phyloP scores from a whole-genome alignment of 1,140 invertebrate species.

The Trichonephila clavata region DNA sequence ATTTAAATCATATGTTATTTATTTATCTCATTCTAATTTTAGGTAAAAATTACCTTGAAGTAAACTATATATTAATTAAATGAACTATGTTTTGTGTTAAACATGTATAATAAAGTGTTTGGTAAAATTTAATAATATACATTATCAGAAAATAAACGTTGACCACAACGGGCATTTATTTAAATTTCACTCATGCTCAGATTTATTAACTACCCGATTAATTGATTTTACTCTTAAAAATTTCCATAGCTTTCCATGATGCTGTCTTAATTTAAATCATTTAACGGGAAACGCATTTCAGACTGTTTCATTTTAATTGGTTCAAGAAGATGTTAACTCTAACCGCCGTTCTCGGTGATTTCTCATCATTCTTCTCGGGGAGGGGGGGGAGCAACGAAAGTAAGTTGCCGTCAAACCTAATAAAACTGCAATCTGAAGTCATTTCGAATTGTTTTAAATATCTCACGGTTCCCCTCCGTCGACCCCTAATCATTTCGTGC shows the following conservation, averaged over 20 bases:
- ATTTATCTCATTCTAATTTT: too few species aligned
- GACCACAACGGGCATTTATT: too few species aligned
- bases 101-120: too few species aligned
- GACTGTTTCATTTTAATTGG: not conserved
- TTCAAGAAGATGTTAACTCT: not conserved
- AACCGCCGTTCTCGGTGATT: not conserved
- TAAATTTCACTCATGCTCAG: too few species aligned
- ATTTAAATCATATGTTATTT: too few species aligned
- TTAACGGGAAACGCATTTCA: not conserved
- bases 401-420: not conserved
- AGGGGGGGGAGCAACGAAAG: not conserved
- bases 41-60: too few species aligned
- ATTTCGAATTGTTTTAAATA: constrained; percentile 49
- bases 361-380: not conserved
- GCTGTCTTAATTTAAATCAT: not conserved
- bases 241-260: not conserved
- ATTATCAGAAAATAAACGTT: too few species aligned
- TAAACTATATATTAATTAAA: too few species aligned
- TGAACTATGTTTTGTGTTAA: too few species aligned
- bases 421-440: not conserved
- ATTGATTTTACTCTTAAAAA: not conserved
- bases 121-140: too few species aligned
- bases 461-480: constrained; percentile 8
- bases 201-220: not conserved
- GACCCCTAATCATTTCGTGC: constrained; percentile 9